Conservation (phyloP, 2,797 vertebrate genomes). For the Lates japonicus region DNA sequence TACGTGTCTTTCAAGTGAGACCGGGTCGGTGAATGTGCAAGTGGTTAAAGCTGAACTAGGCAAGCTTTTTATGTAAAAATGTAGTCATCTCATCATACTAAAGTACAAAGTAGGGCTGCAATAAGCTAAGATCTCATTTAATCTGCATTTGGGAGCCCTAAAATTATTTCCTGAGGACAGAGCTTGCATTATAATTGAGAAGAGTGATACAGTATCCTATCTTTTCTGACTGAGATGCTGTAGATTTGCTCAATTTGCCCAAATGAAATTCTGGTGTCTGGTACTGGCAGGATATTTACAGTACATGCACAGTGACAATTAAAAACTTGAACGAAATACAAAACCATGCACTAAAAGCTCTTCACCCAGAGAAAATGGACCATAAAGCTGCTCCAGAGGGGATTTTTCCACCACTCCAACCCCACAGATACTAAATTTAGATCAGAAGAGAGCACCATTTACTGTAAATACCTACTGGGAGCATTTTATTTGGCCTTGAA, state of each 20-base stretch:
- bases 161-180: slow-evolving; percentile 21
- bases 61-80: background rate
- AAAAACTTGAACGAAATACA: slow-evolving; percentile 13
- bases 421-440: slow-evolving; percentile 16
- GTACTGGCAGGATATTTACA: slow-evolving; percentile 18
- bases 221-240: background rate
- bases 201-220: slow-evolving; percentile 12
- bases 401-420: background rate
- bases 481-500: background rate
- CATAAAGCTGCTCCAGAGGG: slow-evolving; percentile 6
- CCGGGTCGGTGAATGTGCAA: background rate
- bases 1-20: background rate
- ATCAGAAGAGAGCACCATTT: slow-evolving; percentile 1
- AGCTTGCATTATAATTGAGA: background rate
- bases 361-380: slow-evolving; percentile 24
- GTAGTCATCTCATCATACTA: background rate
- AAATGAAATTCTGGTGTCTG: slow-evolving; percentile 14
- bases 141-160: slow-evolving; percentile 5
- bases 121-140: slow-evolving; percentile 6
- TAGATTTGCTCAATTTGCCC: slow-evolving; percentile 24
- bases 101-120: slow-evolving; percentile 6
- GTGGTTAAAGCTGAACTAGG: too few relatives aligned
- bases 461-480: slow-evolving; percentile 16
- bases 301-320: slow-evolving; percentile 1
- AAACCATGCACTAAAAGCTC: slow-evolving; percentile 28